Base-by-base conservation (phyloP, 2,888 invertebrate genomes). In the Crocallis elinguaria region DNA sequence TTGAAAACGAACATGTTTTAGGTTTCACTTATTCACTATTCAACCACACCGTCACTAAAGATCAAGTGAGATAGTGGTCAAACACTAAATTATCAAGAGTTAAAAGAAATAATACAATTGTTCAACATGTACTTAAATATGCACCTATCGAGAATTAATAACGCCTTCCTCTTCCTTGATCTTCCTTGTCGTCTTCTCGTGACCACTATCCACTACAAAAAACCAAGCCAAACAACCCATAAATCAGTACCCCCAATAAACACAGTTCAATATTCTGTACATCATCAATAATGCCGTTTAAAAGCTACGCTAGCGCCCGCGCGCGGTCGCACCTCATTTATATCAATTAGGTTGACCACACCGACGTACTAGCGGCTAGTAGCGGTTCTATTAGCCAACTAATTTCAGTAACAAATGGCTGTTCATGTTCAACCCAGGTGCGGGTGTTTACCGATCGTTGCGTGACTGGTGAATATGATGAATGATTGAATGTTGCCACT, bases 261-360 rank as follows among this genome's bases (percentile, higher is more conserved):
- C 16, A 33, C 33, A 16, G 33, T 11, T 11, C 8, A 17, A 33
- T 33, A 16, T 33, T 33, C 17, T n/a, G 16, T n/a, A 33, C 33
- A 33, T 33, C 33, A 33, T 17, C 33, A 33, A 17, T 17, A 17
- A n/a, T 1, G n/a, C 17, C 1, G 16, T n/a, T 17, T 33, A 33
- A 33, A 36, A 37, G 13, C 37, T 32, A 13, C 35, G 17, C 35
- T 25, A 23, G 25, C 38, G 8, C 38, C 13, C 25, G 23, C 38
- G 14, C 14, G 38, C 25, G 37, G 37, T 13, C 23, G 13, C 23
- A 14, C 38, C 23, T 25, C 38, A 38, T 38, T 38, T 38, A 38
- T 38, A 38, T 14, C 38, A 38, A 38, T 38, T 38, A 25, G 38
- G 8, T 1, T 5, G 14, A 25, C 35, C 29, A 23, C 3, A 23